phyloP scores from a whole-genome alignment of 2,113 vertebrate species.

The Oceanodroma tethys region DNA sequence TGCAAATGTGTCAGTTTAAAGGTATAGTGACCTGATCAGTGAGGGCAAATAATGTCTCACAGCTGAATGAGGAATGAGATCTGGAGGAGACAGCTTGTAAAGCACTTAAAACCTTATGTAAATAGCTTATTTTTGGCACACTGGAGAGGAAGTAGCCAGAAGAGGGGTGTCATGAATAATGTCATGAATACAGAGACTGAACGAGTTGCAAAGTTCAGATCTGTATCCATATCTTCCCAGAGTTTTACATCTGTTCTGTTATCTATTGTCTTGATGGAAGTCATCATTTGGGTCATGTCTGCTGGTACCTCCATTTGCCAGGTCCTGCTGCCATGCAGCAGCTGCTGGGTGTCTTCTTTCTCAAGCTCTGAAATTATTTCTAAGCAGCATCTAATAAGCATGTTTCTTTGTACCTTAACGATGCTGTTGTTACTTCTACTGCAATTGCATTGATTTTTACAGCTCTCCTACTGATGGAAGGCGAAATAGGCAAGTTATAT shows the following conservation, averaged over 20 bases:
- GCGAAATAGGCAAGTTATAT: not conserved
- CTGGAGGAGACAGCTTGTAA: not conserved
- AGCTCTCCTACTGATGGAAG: not conserved
- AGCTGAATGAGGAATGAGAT: not conserved
- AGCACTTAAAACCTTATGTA: not conserved
- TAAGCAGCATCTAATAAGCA: not conserved
- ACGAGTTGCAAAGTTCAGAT: not conserved
- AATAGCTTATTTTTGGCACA: not conserved
- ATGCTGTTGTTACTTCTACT: conserved; percentile 28
- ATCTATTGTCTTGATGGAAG: not conserved
- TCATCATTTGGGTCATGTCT: not conserved
- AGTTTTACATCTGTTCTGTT: not conserved
- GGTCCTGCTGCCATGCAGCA: not conserved
- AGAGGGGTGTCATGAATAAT: not conserved
- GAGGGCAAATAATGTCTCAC: not conserved
- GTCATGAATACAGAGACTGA: not conserved
- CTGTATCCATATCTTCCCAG: not conserved
- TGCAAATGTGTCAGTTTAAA: not conserved
- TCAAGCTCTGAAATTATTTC: conserved; percentile 28
- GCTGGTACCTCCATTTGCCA: not conserved
- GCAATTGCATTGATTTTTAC: conserved; percentile 8
- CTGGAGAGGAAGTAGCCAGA: not conserved
- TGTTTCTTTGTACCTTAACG: conserved; percentile 5
- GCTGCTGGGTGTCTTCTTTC: not conserved
- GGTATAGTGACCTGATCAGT: not conserved